Base-by-base conservation (phyloP, 1,140 invertebrate genomes). In the Acromyrmex echinatior region DNA sequence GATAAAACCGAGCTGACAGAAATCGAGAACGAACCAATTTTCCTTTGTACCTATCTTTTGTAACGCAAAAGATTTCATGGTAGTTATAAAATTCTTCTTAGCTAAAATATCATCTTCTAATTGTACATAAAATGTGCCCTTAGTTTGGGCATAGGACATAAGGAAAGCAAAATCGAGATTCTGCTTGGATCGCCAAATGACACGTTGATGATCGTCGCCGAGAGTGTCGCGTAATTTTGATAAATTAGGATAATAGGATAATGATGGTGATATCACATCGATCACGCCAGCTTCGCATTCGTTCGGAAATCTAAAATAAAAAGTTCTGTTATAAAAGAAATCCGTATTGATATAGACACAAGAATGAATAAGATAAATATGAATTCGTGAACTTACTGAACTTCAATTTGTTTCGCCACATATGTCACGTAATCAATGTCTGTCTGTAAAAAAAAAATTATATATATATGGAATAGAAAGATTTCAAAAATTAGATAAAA, bases 51-150 rank as follows among this genome's bases (percentile, higher is more conserved):
- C 96, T 3, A 97, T 97, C 90, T 97, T 98, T 89, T 98, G 97
- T 1, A 98, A 95, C 3, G 98, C 98, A 95, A 98, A 99, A 60
- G 97, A 97, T 94, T 99, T 99, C 97, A 99, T 99, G 21, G 96
- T 97, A 25, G 97, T 97, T 88, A 99, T 97, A 93, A 98, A 99
- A 86, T 97, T 97, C 4, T 97, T 97, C 94, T 99, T 99, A 0
- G 98, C 97, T 35, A 99, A 96, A 86, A 99, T 98, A 94, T 99
- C 99, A 95, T 99, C 99, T 96, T 99, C 99, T 10, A 99, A 95
- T 96, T 99, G 98, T 21, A 98, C 96, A 90, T 98, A 98, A 93
- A 97, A 98, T 0, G 96, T 97, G 77, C 97, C 97, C 93, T 97
- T 97, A 0, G 97, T 96, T 91, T 98, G 98, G 12, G 98, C 97